Conservation (phyloP, 1,140 invertebrate species). For the Solen grandis region DNA sequence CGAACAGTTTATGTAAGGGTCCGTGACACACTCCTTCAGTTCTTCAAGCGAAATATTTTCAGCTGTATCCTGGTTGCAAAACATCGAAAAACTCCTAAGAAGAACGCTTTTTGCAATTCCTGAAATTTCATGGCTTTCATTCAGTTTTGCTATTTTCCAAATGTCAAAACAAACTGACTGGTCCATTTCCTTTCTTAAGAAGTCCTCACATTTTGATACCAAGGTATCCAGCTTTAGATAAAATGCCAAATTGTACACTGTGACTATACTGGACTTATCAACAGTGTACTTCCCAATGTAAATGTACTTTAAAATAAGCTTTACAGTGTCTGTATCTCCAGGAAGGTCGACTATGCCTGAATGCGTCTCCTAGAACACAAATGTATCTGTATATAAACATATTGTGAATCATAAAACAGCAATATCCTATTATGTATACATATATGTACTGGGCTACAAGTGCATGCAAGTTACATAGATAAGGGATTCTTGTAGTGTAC, state of each 20-base stretch:
- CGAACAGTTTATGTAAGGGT: slow-evolving; percentile 15
- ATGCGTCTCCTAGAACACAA: slow-evolving; percentile 8
- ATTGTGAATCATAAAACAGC: no score
- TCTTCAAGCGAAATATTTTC: slow-evolving; percentile 12
- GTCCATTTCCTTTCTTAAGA: neutral
- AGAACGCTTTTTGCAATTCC: slow-evolving; percentile 34
- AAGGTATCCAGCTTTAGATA: slow-evolving; percentile 23
- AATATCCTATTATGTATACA: no score
- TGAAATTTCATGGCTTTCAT: slow-evolving; percentile 16
- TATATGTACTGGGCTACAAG: no score
- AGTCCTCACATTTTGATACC: slow-evolving; percentile 13
- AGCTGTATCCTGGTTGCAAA: slow-evolving; percentile 15
- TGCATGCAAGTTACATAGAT: no score
- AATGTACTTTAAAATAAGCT: slow-evolving; percentile 25
- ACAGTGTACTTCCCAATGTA: slow-evolving; percentile 38
- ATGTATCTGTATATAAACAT: no score
- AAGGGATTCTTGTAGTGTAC: no score
- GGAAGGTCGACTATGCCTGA: neutral
- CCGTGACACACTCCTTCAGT: slow-evolving; percentile 15
- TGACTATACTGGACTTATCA: neutral
- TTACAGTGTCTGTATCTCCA: slow-evolving; percentile 14
- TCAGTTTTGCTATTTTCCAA: slow-evolving; percentile 29
- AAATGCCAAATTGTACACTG: slow-evolving; percentile 16
- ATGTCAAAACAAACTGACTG: slow-evolving; percentile 15
- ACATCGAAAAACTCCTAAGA: slow-evolving; percentile 26